Evolutionary conservation across 1,140 invertebrate species (phyloP).

Genomic region (Pseudoatta argentina): DNA sequence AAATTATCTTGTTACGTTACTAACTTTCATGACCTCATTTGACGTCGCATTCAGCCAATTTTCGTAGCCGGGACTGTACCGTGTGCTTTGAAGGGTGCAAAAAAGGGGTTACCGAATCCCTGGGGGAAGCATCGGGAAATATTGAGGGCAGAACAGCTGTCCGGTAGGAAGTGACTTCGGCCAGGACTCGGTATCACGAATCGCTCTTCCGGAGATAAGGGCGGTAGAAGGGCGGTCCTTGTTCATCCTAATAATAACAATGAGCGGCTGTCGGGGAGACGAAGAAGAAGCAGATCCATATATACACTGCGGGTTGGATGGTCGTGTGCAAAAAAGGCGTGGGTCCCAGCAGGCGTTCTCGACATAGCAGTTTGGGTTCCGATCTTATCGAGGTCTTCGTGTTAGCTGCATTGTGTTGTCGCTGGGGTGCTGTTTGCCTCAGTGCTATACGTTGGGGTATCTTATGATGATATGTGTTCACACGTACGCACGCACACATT

Average conservation of each 20-base stretch:
- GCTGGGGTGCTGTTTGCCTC: slow-evolving; percentile 75
- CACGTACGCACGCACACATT: too few relatives aligned
- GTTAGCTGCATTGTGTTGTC: slow-evolving; percentile 82
- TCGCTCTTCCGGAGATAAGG: slow-evolving; percentile 61
- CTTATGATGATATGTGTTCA: slow-evolving; percentile 30
- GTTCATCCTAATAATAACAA: slow-evolving; percentile 74
- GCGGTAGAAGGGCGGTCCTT: slow-evolving; percentile 44
- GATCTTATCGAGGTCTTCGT: slow-evolving; percentile 80
- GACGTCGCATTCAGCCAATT: background rate
- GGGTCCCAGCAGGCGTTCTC: slow-evolving; percentile 82
- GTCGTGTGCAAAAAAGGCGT: slow-evolving; percentile 81
- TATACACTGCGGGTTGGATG: slow-evolving; percentile 66
- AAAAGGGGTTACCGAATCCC: slow-evolving; percentile 58
- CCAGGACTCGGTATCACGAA: slow-evolving; percentile 39
- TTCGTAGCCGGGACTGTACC: background rate
- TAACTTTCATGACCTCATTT: background rate
- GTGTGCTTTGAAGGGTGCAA: slow-evolving; percentile 43
- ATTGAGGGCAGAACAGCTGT: slow-evolving; percentile 65
- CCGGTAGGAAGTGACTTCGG: slow-evolving; percentile 73
- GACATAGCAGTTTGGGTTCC: slow-evolving; percentile 79
- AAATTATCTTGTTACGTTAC: background rate
- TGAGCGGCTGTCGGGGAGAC: slow-evolving; percentile 22
- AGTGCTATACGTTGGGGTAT: slow-evolving; percentile 38
- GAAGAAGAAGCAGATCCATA: slow-evolving; percentile 60
- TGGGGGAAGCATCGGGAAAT: slow-evolving; percentile 31